These are phyloP conservation scores for Malaclemys terrapin DNA, from an alignment of 2,113 vertebrate genomes.

Conservation along the genomic window DNA sequence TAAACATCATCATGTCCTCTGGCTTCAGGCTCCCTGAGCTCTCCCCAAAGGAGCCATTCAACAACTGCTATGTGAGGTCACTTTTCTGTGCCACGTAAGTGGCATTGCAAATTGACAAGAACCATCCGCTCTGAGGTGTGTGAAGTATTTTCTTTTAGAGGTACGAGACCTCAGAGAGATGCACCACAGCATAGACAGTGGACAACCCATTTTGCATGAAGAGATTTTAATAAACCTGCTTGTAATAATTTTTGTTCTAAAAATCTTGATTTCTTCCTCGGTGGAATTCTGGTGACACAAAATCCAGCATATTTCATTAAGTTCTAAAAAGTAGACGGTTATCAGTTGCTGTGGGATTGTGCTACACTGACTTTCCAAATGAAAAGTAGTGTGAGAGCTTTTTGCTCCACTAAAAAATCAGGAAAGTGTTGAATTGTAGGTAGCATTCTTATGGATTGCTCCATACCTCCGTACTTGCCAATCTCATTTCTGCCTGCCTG, in stretches of 20 bases:
- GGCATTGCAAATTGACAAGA: not conserved
- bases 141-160: rapidly evolving
- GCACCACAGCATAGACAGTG: rapidly evolving
- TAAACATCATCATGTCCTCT: not conserved
- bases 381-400: not conserved
- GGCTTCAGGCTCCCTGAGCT: rapidly evolving
- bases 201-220: not conserved
- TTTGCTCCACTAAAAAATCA: not conserved
- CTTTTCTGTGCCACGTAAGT: not conserved
- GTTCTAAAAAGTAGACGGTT: not conserved
- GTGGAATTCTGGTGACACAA: not conserved
- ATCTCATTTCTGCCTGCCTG: not conserved
- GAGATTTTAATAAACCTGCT: rapidly evolving
- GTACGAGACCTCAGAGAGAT: rapidly evolving
- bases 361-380: not conserved
- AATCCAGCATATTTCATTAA: not conserved
- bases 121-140: not conserved
- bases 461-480: not conserved
- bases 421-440: not conserved
- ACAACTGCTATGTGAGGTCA: not conserved
- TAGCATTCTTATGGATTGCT: not conserved
- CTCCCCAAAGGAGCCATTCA: rapidly evolving
- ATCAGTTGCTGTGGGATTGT: not conserved
- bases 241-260: not conserved
- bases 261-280: not conserved